phyloP scores from a whole-genome alignment of 2,888 invertebrate species.

The Drosophila picticornis region DNA sequence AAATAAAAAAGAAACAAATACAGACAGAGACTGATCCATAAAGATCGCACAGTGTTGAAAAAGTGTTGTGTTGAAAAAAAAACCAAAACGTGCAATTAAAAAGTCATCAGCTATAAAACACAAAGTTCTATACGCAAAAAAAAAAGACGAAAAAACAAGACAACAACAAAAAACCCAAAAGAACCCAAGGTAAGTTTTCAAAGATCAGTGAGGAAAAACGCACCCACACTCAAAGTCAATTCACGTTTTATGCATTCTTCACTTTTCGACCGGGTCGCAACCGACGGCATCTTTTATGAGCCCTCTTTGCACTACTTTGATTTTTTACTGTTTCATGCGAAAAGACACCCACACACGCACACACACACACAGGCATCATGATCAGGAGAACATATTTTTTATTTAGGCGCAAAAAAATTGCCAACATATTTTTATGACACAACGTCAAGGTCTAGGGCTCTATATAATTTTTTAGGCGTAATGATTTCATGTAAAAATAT shows the following conservation, averaged over 20 bases:
- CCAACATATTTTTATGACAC: conserved; percentile 62
- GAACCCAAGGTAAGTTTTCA: conserved; percentile 70
- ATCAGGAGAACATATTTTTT: conserved; percentile 41
- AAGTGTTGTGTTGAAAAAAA: conserved; percentile 37
- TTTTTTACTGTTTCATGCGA: conserved; percentile 77
- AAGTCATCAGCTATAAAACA: conserved; percentile 61
- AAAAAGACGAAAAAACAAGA: background rate
- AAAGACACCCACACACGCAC: conserved; percentile 33
- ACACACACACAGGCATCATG: conserved; percentile 1
- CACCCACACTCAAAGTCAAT: conserved; percentile 61
- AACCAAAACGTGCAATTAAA: conserved; percentile 65
- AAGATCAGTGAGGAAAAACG: conserved; percentile 49
- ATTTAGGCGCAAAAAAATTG: conserved; percentile 54
- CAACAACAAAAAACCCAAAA: conserved; percentile 21
- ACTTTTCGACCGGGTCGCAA: conserved; percentile 31
- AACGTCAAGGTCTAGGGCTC: conserved; percentile 71
- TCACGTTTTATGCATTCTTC: conserved; percentile 44
- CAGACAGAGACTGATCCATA: conserved; percentile 53
- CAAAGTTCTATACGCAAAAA: conserved; percentile 24
- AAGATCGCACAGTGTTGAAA: conserved; percentile 42
- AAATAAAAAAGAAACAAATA: conserved; percentile 30
- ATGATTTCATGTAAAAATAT: conserved; percentile 68
- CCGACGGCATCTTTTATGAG: conserved; percentile 74
- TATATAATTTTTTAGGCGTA: conserved; percentile 67
- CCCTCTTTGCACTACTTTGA: conserved; percentile 75